Evolutionary conservation across 1,140 invertebrate species (phyloP).

Genomic region (Rhagoletis pomonella): DNA sequence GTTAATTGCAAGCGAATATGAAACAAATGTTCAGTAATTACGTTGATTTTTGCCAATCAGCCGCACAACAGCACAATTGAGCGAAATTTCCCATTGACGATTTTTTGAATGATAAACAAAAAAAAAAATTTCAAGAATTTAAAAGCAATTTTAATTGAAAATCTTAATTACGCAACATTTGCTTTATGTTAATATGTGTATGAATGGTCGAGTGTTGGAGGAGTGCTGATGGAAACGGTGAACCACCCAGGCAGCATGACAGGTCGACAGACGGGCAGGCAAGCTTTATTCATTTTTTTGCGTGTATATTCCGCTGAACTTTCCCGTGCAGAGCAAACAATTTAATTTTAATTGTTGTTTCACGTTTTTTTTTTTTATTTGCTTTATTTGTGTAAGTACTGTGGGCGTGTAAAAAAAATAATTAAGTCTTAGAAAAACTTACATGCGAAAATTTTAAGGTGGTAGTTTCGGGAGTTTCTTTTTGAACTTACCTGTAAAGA

Average conservation of each 20-base stretch:
- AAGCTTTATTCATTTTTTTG: neutral
- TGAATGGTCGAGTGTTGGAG: neutral
- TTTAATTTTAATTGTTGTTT: neutral
- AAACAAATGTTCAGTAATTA: constrained; percentile 33
- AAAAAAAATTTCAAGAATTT: neutral
- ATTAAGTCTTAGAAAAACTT: neutral
- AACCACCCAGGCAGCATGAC: neutral
- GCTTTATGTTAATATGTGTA: neutral
- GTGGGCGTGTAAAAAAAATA: neutral
- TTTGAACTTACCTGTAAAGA: constrained; percentile 45
- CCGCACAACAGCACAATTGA: constrained; percentile 17
- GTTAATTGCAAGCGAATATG: constrained; percentile 40
- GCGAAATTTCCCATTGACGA: neutral
- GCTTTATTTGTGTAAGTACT: neutral
- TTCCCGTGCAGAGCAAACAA: neutral
- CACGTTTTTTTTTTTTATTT: neutral
- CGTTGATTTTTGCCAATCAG: constrained; percentile 47
- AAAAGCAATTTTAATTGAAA: constrained; percentile 46
- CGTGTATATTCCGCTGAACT: too few species aligned
- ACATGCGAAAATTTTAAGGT: neutral
- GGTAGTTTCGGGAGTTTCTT: neutral
- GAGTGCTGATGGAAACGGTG: neutral
- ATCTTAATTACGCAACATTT: constrained; percentile 17
- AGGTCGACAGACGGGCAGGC: neutral
- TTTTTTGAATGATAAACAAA: constrained; percentile 4